These are phyloP conservation scores for Campylomormyrus numenius DNA, from an alignment of 2,113 vertebrate species.

Conservation along the genomic window DNA sequence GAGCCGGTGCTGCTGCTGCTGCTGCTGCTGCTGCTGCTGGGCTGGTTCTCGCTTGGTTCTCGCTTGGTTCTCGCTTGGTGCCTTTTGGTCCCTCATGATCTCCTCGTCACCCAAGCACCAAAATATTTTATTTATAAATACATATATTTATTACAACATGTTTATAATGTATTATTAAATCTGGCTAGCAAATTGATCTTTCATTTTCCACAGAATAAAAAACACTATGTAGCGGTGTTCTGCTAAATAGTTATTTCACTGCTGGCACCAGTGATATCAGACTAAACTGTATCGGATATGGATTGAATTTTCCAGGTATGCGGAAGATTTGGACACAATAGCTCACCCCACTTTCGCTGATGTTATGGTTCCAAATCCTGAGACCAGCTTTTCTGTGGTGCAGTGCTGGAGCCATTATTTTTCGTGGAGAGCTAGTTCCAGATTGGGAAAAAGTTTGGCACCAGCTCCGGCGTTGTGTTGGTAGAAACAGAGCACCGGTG, in stretches of 20 bases:
- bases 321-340: background rate
- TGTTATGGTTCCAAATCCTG: background rate
- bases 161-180: background rate
- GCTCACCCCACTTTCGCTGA: background rate
- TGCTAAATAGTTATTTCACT: background rate
- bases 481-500: background rate
- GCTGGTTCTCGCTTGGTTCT: background rate
- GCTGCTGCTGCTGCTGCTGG: background rate
- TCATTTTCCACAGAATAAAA: background rate
- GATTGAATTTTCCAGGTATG: background rate
- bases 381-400: background rate
- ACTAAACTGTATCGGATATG: background rate
- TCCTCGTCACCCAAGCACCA: background rate
- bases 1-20: background rate
- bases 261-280: background rate
- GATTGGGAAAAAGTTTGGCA: no score
- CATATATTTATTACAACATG: background rate
- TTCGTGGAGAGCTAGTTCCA: background rate
- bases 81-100: background rate
- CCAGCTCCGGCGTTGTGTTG: no score
- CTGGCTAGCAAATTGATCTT: background rate
- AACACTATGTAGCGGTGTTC: background rate
- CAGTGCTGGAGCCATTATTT: background rate
- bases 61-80: background rate
- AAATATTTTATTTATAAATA: background rate